Base-by-base conservation (phyloP, 2,113 vertebrate genomes). In the Otolemur garnettii region DNA sequence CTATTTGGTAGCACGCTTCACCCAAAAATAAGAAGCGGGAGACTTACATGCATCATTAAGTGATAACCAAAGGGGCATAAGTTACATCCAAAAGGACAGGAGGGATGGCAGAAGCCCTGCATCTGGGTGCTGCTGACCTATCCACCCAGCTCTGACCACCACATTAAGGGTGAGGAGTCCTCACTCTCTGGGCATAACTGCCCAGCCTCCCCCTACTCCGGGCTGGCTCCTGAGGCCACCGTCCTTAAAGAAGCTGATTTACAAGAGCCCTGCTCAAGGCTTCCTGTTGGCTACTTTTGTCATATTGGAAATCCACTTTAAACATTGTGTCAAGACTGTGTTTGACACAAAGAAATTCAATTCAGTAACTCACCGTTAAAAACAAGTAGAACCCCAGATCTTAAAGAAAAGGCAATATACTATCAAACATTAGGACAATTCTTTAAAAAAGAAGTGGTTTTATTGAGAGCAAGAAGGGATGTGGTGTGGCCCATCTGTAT, bases 301-400 rank as follows among this genome's bases (percentile, higher is more conserved):
- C 53, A 80, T 38, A 86, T 91, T 91, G 14, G 22, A 96, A 68
- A 66, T 55, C 45, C 28, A 30, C 30, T 88, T 78, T 62, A 57
- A 72, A 93, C 89, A 83, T 64, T 8, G 55, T 66, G 5, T 74
- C 38, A 94, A 95, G 22, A 38, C 0, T 77, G 6, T 59, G 88
- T 90, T 66, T 64, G 53, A 86, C 10, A 84, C 42, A 89, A 81
- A 59, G 53, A 93, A 75, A 95, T 87, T 69, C 82, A 89, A 88
- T 59, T 82, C 30, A 55, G 7, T 66, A 64, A 38, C 4, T 62
- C 57, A 38, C 33, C 30, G 26, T 30, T 90, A 89, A 94, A 85
- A 93, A 33, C 30, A 95, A 86, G 22, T 18, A 68, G 74, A 82
- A 18, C 21, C 33, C 22, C n/a, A 82, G 84, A 59, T 90, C 28